Base-by-base conservation (phyloP, 2,888 invertebrate genomes). In the Hirtodrosophila trivittata region DNA sequence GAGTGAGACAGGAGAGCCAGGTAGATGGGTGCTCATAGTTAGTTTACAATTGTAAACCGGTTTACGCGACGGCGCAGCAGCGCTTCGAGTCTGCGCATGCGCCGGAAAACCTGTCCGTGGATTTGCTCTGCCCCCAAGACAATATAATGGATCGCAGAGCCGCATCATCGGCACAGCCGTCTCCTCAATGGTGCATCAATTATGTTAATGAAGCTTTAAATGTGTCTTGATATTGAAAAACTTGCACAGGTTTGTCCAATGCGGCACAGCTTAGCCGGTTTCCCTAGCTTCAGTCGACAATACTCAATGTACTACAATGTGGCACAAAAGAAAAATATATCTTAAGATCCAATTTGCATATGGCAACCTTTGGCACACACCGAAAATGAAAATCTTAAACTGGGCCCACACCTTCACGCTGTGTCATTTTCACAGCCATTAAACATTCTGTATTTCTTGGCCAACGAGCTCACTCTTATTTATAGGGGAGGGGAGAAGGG, bases 181-280 rank as follows among this genome's bases (percentile, higher is more conserved):
- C 28, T 72, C 76, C 54, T 66, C 78, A 77, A 86, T 78, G 80
- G 80, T 83, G 83, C 80, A 81, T 81, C 80, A 81, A 81, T 81
- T 86, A 81, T 81, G 80, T 73, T 81, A 81, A 81, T 81, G 86
- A 81, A 86, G 80, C 75, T 75, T 69, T 66, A 60, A 81, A 72
- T 78, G 80, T 78, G 69, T 58, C 75, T 75, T 78, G 75, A 75
- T 78, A 86, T 86, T 78, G 86, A 60, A 77, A 47, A 70, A 68
- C 59, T 67, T 56, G 54, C 55, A 65, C 68, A 71, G 77, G 65
- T 67, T 54, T 72, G n/a, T 50, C 30, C 52, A 50, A 28, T 28
- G 41, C 73, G 81, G 66, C 63, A 42, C 21, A 42, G 45, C 51
- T 25, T 32, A 62, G 71, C 82, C 68, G 66, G 78, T 86, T 80